These are phyloP conservation scores for Corythoichthys intestinalis DNA, from an alignment of 2,113 vertebrate species.

Conservation along the genomic window DNA sequence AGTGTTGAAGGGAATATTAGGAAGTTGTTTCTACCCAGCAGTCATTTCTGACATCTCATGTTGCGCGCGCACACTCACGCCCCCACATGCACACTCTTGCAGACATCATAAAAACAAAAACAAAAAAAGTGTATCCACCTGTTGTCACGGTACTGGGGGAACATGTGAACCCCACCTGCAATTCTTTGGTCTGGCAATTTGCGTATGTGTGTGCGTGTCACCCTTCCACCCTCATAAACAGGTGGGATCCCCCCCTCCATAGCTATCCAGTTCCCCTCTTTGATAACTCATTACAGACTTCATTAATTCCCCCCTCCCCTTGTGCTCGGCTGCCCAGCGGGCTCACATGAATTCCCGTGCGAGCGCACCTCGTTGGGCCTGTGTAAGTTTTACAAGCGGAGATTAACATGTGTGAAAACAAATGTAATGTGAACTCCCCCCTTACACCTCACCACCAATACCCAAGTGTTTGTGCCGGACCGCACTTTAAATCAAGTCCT, in stretches of 20 bases:
- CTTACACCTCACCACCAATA: conserved; percentile 30
- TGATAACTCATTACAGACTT: conserved; percentile 73
- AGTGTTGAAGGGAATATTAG: not conserved
- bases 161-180: conserved; percentile 73
- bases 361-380: conserved; percentile 57
- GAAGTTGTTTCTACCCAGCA: conserved; percentile 21
- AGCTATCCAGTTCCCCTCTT: conserved; percentile 70
- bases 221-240: conserved; percentile 57
- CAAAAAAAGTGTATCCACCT: conserved; percentile 68
- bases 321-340: conserved; percentile 47
- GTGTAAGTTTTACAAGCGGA: conserved; percentile 64
- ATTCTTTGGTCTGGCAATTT: conserved; percentile 49
- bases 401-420: conserved; percentile 71
- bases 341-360: conserved; percentile 53
- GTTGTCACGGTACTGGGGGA: conserved; percentile 58
- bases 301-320: conserved; percentile 54
- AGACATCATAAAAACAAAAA: conserved; percentile 69
- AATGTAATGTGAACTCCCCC: conserved; percentile 64
- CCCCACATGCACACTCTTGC: conserved; percentile 40
- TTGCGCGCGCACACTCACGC: conserved; percentile 47
- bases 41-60: conserved; percentile 63
- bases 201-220: conserved; percentile 15
- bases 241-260: conserved; percentile 57
- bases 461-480: conserved; percentile 39
- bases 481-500: conserved; percentile 22